Evolutionary conservation across 2,888 invertebrate genomes (phyloP), one percentile per base, ranked within the genome.

Genomic region (Augochlorella aurata): DNA sequence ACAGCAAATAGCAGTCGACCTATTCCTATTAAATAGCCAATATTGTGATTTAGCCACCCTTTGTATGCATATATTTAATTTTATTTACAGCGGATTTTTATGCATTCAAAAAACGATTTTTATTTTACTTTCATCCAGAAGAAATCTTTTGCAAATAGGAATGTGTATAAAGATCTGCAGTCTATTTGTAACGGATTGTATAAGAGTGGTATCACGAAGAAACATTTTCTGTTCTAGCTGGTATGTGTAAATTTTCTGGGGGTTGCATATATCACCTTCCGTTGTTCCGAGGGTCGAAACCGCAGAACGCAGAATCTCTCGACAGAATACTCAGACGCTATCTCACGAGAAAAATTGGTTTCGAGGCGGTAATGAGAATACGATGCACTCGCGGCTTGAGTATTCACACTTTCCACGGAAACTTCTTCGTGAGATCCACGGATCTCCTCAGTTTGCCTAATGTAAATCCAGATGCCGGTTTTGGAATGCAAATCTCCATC

Each of bases 331-430:
- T 99, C 47, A 95, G 96, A 61, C 95, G 99, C 18, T 99, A 99
- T 94, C 95, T 99, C 77, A 97, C 97, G 0, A 95, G 99, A 87
- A 99, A 99, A 95, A 98, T 99, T 86, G 99, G 99, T 68, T 99
- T 99, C 93, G 99, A 99, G 93, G 98, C 99, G 8, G 99, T 99
- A 38, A 98, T 99, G 98, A 95, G 99, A 89, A 97, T 99, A 86
- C 95, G 99, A 9, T 99, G 99, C 92, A 98, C 99, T 1, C 96
- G 97, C 92, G 99, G 99, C 21, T 95, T 99, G 78, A 95, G 98
- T 45, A 98, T 99, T 90, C 99, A 99, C 94, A 98, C 99, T 92
- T 99, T 99, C 96, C 99, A 99, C 94, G 99, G 99, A 61, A 99
- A 99, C 94, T 99, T 99, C 95, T 99, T 99, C 94, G 99, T 99